Evolutionary conservation across 1,140 invertebrate species (phyloP).

Genomic region (Brachionus paranguensis): DNA sequence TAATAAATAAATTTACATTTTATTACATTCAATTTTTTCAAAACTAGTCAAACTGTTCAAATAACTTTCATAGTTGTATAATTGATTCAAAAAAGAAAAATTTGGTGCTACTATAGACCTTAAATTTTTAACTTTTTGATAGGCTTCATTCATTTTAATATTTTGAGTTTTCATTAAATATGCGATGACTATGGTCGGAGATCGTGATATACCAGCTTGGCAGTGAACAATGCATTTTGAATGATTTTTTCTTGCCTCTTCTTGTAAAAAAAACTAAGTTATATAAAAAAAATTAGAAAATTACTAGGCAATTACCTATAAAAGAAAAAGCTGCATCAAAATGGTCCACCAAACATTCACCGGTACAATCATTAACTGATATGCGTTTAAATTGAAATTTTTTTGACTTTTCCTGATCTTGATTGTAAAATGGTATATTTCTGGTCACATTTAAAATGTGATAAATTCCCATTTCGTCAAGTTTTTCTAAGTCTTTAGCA

Average conservation of each 20-base stretch:
- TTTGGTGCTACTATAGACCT: not conserved
- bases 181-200: slow-evolving; percentile 49
- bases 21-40: slow-evolving; percentile 9
- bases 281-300: not conserved
- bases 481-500: not conserved
- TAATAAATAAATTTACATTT: slow-evolving; percentile 5
- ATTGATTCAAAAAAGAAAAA: slow-evolving; percentile 24
- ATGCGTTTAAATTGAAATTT: slow-evolving; percentile 7
- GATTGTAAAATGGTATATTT: slow-evolving; percentile 17
- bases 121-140: slow-evolving; percentile 15
- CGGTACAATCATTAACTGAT: not conserved
- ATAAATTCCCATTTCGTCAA: slow-evolving; percentile 6
- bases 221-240: slow-evolving; percentile 52
- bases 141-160: slow-evolving; percentile 19
- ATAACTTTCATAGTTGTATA: slow-evolving; percentile 18
- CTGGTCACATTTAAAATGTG: slow-evolving; percentile 27
- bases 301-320: not conserved
- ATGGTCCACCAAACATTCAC: not conserved
- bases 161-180: slow-evolving; percentile 47
- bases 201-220: slow-evolving; percentile 50
- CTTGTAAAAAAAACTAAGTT: not conserved
- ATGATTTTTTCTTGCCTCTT: slow-evolving; percentile 5
- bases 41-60: not conserved
- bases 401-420: not conserved
- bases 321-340: slow-evolving; percentile 26